Evolutionary conservation across 1,140 invertebrate species (phyloP).

Genomic region (Nasonia giraulti): DNA sequence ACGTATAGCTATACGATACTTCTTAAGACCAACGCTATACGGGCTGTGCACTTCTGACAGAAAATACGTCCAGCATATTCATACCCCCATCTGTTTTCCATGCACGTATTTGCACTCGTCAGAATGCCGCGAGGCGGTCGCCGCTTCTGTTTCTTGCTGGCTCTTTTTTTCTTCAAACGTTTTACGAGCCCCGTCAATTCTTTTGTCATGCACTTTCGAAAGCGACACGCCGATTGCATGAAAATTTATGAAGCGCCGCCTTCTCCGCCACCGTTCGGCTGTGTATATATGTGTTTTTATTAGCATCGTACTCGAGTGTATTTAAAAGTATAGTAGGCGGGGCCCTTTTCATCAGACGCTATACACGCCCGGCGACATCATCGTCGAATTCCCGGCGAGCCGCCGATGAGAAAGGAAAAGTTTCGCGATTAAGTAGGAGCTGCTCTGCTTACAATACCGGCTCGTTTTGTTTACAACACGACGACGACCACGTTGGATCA

Average conservation of each 20-base stretch:
- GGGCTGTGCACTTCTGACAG: not conserved
- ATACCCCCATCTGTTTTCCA: not conserved
- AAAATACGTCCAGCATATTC: not conserved
- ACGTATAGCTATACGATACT: no score
- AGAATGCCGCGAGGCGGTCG: not conserved
- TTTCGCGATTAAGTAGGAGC: not conserved
- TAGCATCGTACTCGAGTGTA: conserved; percentile 26
- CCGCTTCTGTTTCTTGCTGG: not conserved
- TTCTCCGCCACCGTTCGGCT: not conserved
- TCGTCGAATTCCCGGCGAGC: not conserved
- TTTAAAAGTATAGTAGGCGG: not conserved
- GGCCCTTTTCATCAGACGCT: conserved; percentile 13
- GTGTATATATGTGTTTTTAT: not conserved
- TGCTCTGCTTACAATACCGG: not conserved
- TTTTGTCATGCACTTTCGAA: conserved; percentile 25
- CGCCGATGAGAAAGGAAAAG: not conserved
- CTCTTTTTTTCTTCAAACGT: not conserved
- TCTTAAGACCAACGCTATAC: no score
- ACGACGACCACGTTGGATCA: no score
- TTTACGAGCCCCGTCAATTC: conserved; percentile 9
- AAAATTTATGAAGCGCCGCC: conserved; percentile 26
- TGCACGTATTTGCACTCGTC: conserved; percentile 3
- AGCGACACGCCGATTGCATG: conserved; percentile 5
- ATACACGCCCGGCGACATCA: not conserved
- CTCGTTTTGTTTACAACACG: no score